Base-by-base conservation (phyloP, 2,888 invertebrate species). In the Ptychoptera albimana region DNA sequence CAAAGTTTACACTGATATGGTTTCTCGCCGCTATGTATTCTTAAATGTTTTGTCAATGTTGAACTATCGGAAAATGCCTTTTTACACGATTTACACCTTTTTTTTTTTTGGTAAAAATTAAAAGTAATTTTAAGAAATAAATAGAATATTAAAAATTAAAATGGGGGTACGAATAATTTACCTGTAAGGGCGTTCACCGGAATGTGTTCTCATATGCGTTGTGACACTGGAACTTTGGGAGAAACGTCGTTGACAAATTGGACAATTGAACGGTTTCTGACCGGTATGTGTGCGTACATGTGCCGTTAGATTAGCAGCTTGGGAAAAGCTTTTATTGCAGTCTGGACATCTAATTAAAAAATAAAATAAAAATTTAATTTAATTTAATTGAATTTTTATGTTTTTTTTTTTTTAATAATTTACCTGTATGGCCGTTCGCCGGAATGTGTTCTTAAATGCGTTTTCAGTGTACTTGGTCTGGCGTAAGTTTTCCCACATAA, bases 151-250 rank as follows among this genome's bases (percentile, higher is more conserved):
- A 11, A 44, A 42, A 40, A 29, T 30, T 41, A 40, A 14, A 47
- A 29, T 35, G 16, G 39, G 35, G 31, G 30, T 29, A 8, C 14
- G 30, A 29, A 12, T 11, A 23, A 39, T 47, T 64, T 57, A 75
- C 72, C 79, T 75, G 64, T 97, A 96, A 0, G 97, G 97, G 46
- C 94, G 74, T 63, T 97, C 96, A n/a, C 96, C 97, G n/a, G 92
- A 92, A 68, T 98, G 97, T n/a, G 97, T 98, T 60, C 97, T 75
- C 92, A 96, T 94, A 72, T 98, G 98, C 52, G 97, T 97, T 45
- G 97, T 98, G 44, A 98, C 93, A 49, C 79, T 79, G 43, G 82
- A 82, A 55, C 93, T 93, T 61, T 98, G 97, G 47, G 94, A 94
- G 66, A 98, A 98, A 55, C 92, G 77, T 48, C 97, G 75, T 61